These are phyloP conservation scores for Mormoops blainvillei DNA, from an alignment of 2,113 vertebrate genomes.

Conservation along the genomic window DNA sequence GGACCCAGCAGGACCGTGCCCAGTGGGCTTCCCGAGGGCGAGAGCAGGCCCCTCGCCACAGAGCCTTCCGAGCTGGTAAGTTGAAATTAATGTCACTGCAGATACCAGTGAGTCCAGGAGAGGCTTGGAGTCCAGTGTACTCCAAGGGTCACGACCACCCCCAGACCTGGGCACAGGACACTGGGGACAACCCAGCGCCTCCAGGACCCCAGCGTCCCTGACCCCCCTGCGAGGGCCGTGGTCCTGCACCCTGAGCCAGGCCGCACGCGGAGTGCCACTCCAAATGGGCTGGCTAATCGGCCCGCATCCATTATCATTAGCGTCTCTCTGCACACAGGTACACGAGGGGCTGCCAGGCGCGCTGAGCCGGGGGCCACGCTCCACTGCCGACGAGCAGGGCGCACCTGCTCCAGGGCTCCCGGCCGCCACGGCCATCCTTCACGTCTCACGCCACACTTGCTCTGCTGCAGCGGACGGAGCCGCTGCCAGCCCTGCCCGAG, in stretches of 20 bases:
- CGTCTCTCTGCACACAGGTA: conserved; percentile 91
- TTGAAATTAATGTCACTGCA: conserved; percentile 49
- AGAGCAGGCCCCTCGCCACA: conserved; percentile 60
- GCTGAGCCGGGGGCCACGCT: conserved; percentile 93
- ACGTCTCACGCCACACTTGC: conserved; percentile 92
- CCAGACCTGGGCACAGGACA: rapidly evolving
- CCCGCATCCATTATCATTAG: conserved; percentile 97
- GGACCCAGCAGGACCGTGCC: conserved; percentile 1
- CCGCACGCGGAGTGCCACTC: conserved; percentile 84
- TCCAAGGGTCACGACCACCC: neutral
- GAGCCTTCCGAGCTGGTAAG: conserved; percentile 74
- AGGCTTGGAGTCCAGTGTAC: conserved; percentile 68
- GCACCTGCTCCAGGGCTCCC: conserved; percentile 95
- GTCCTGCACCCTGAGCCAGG: conserved; percentile 85
- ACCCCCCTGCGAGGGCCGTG: rapidly evolving
- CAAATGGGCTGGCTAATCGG: conserved; percentile 93
- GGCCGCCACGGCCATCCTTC: conserved; percentile 91
- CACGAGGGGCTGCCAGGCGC: conserved; percentile 89
- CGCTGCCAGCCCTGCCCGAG: conserved; percentile 83
- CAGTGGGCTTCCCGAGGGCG: conserved; percentile 24
- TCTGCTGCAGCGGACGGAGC: conserved; percentile 86
- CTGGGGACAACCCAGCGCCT: neutral
- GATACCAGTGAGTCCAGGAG: conserved; percentile 55
- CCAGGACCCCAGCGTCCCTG: neutral
- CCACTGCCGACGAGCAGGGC: conserved; percentile 90